Conservation (phyloP, 2,888 invertebrate species). For the Pyralis farinalis region DNA sequence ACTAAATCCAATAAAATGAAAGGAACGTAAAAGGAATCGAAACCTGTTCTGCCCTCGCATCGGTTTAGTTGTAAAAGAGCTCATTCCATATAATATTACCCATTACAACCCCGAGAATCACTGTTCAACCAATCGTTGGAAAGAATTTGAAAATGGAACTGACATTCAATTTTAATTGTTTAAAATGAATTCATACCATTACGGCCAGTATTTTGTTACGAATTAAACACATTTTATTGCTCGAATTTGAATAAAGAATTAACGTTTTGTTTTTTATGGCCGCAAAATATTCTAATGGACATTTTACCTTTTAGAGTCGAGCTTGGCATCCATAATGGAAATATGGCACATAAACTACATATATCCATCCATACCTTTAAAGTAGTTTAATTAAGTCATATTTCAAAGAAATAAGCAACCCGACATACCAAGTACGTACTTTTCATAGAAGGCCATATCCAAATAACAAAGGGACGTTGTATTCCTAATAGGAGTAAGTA, state of each 20-base stretch:
- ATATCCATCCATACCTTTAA: too few relatives aligned
- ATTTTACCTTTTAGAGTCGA: too few relatives aligned
- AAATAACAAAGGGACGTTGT: too few relatives aligned
- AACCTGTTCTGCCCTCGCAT: constrained; percentile 70
- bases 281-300: constrained; percentile 22
- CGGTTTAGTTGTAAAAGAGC: constrained; percentile 76
- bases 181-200: constrained; percentile 45
- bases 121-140: constrained; percentile 60
- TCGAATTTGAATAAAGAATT: constrained; percentile 35
- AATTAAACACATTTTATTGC: constrained; percentile 39
- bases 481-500: too few relatives aligned
- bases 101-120: constrained; percentile 76
- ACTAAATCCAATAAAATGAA: constrained; percentile 69
- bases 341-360: too few relatives aligned
- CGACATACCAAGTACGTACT: too few relatives aligned
- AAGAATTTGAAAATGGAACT: constrained; percentile 68
- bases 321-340: too few relatives aligned
- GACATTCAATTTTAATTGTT: constrained; percentile 73
- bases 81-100: constrained; percentile 77
- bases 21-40: constrained; percentile 61
- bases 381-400: too few relatives aligned
- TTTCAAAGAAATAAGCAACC: too few relatives aligned
- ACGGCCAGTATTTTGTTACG: constrained; percentile 49
- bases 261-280: constrained; percentile 24
- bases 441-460: too few relatives aligned